Conservation (phyloP, 2,113 vertebrate genomes). For the Ageneiosus marmoratus region DNA sequence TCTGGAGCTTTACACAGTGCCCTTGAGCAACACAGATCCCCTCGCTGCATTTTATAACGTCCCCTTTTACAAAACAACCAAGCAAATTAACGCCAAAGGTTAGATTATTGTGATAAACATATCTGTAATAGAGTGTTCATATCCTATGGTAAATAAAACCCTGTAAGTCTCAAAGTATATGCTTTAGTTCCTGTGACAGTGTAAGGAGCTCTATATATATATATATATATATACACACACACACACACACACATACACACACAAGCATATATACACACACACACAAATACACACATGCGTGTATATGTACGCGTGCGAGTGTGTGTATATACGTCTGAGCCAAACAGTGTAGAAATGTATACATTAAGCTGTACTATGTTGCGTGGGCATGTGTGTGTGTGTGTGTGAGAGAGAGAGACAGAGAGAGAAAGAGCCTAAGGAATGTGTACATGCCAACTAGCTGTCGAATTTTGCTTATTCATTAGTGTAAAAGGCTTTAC, state of each 20-base stretch:
- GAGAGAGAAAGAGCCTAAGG: too few species aligned
- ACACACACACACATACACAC: too few species aligned
- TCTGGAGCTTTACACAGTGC: too few species aligned
- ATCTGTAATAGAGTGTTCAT: background rate
- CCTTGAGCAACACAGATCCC: background rate
- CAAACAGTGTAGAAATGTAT: background rate
- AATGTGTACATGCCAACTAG: background rate
- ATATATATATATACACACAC: background rate
- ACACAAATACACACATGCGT: too few species aligned
- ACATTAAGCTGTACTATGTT: background rate
- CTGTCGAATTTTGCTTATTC: background rate
- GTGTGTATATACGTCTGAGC: background rate
- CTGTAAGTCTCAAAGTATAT: background rate
- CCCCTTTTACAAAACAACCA: background rate
- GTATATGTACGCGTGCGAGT: background rate
- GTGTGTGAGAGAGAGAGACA: too few species aligned
- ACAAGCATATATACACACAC: background rate
- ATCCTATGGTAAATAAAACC: background rate
- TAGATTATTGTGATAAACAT: background rate
- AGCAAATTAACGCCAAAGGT: background rate
- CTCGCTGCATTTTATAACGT: background rate
- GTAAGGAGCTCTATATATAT: background rate
- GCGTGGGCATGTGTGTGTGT: background rate
- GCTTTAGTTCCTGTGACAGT: background rate
- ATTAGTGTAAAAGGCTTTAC: constrained; percentile 7